Evolutionary conservation across 2,888 invertebrate genomes (phyloP).

Genomic region (Diarsia brunnea): DNA sequence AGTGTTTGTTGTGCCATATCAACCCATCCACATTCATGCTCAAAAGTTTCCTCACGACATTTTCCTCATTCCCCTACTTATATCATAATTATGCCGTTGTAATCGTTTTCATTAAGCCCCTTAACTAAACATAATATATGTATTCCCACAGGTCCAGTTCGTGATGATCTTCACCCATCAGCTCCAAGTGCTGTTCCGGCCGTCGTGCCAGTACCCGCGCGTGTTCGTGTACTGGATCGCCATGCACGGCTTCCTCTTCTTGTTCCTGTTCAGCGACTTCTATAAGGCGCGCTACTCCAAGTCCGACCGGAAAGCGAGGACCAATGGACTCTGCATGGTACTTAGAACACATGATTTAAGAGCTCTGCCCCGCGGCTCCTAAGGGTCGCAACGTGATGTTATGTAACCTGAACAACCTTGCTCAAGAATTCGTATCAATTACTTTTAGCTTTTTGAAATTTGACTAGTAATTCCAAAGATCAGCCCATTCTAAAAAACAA

Average conservation of each 20-base stretch:
- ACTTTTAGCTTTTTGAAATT: not conserved
- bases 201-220: slow-evolving; percentile 98
- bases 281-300: slow-evolving; percentile 95
- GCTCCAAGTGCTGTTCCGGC: slow-evolving; percentile 96
- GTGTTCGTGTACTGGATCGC: slow-evolving; percentile 98
- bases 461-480: not conserved
- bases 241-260: slow-evolving; percentile 97
- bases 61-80: too few relatives aligned
- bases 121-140: not conserved
- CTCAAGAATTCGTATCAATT: not conserved
- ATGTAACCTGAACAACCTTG: not conserved
- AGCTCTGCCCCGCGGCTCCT: not conserved
- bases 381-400: not conserved
- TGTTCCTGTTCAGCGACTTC: slow-evolving; percentile 98
- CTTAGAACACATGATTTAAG: not conserved
- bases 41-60: too few relatives aligned
- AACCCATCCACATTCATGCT: too few relatives aligned
- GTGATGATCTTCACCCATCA: slow-evolving; percentile 97
- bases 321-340: slow-evolving; percentile 92
- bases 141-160: slow-evolving; percentile 95
- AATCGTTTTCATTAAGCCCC: not conserved
- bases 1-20: too few relatives aligned
- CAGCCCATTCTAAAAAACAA: not conserved
- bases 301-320: slow-evolving; percentile 77
- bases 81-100: not conserved